These are phyloP conservation scores for Sinocyclocheilus anshuiensis DNA, from an alignment of 2,113 vertebrate species.

Conservation along the genomic window DNA sequence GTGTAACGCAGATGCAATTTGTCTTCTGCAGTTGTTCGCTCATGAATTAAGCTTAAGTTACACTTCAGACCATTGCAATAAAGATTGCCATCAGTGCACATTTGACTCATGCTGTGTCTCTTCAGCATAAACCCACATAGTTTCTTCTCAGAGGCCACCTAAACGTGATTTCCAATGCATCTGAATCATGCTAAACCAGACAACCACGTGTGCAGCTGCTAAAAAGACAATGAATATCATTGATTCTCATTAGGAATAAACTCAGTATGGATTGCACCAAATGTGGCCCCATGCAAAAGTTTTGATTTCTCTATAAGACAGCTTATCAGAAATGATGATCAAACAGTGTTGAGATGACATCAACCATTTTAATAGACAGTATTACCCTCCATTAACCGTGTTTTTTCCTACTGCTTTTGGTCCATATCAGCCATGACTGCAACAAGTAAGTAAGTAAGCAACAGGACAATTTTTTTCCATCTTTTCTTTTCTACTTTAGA, in stretches of 20 bases:
- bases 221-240: not conserved
- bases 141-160: not conserved
- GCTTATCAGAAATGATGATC: not conserved
- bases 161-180: not conserved
- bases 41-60: conserved; percentile 12
- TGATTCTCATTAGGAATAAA: not conserved
- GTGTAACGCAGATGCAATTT: not conserved
- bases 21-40: not conserved
- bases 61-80: not conserved
- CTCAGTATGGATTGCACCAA: not conserved
- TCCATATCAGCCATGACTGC: no score
- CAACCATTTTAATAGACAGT: no score
- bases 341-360: no score
- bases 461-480: not conserved
- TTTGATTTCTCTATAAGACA: not conserved
- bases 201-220: not conserved
- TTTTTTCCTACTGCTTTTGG: no score
- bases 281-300: not conserved
- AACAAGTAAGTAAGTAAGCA: no score
- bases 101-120: not conserved
- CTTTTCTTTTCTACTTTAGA: not conserved
- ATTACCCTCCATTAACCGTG: no score
- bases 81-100: not conserved
- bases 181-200: conserved; percentile 16
- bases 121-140: not conserved